Evolutionary conservation across 2,797 vertebrate genomes (phyloP).

Genomic region (Chiropotes sagulatus): DNA sequence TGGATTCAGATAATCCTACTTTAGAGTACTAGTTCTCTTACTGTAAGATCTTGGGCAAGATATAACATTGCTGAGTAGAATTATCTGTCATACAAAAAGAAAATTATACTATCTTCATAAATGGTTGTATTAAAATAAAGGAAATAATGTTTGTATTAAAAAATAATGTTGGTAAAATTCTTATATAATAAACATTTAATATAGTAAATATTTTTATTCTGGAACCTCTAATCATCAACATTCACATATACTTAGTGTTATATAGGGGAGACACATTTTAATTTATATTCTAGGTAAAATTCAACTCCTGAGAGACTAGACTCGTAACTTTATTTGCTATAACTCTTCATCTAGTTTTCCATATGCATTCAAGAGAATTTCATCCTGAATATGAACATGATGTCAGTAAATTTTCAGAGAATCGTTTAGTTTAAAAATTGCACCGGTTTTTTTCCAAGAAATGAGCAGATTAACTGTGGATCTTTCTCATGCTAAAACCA

Average conservation of each 20-base stretch:
- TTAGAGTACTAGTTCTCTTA: constrained; percentile 8
- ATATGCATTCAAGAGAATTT: constrained; percentile 16
- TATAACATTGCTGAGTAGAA: constrained; percentile 13
- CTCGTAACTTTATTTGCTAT: background rate
- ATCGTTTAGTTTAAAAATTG: background rate
- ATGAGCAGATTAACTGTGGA: background rate
- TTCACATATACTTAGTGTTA: background rate
- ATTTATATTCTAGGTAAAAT: constrained; percentile 46
- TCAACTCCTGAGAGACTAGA: constrained; percentile 18
- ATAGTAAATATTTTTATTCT: constrained; percentile 6
- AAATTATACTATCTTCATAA: background rate
- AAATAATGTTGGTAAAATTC: background rate
- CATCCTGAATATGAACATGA: constrained; percentile 21
- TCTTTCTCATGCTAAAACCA: background rate
- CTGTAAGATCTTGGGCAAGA: background rate
- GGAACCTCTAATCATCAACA: background rate
- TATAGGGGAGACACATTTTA: constrained; percentile 25
- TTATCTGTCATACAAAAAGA: background rate
- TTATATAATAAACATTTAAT: background rate
- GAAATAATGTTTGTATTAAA: background rate
- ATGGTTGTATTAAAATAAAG: background rate
- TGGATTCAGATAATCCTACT: background rate
- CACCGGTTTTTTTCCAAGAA: background rate
- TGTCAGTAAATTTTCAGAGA: constrained; percentile 31
- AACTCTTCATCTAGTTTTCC: constrained; percentile 9